Evolutionary conservation across 1,140 invertebrate genomes (phyloP), one percentile per base, ranked within the genome.

Genomic region (Dryas iulia): DNA sequence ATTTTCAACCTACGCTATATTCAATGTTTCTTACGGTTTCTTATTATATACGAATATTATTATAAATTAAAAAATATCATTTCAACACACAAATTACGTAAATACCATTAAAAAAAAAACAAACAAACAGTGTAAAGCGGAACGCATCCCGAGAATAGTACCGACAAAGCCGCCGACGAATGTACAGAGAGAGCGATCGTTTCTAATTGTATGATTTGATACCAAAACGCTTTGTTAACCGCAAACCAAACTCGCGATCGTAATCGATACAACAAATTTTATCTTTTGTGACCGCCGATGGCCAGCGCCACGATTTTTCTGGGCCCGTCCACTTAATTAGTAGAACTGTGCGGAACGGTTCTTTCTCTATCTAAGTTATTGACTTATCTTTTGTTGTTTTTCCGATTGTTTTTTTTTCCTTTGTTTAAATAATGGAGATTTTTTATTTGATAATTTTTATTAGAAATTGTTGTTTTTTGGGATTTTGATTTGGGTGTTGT

Each of bases 121-220:
- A 47, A 18, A 0, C 3, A 10, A 53, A 14, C 64, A 61, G 82
- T 18, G 3, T 74, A 54, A 71, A 79, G 77, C 72, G 77, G 81
- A 82, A 66, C 78, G 30, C 6, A 72, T 59, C 77, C 71, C 83
- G 86, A 87, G 84, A 86, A 71, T 76, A 74, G 59, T 57, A 81
- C 86, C 88, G 88, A 91, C 88, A 89, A 89, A 89, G 88, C 79
- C 65, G 23, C 79, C 82, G 83, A 70, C 81, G 72, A 65, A 74
- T 70, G 77, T 71, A 80, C 35, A 39, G 14, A 14, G n/a, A 76
- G 76, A 59, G 74, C 84, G 86, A 88, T 90, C 86, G 84, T 75
- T 84, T 84, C 79, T 91, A 91, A 91, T 91, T 91, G 89, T 91
- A 81, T 85, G 89, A 86, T 86, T 86, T 86, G 87, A 90, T 89